These are phyloP conservation scores for Melolontha melolontha DNA, from an alignment of 2,888 invertebrate genomes.

Conservation along the genomic window DNA sequence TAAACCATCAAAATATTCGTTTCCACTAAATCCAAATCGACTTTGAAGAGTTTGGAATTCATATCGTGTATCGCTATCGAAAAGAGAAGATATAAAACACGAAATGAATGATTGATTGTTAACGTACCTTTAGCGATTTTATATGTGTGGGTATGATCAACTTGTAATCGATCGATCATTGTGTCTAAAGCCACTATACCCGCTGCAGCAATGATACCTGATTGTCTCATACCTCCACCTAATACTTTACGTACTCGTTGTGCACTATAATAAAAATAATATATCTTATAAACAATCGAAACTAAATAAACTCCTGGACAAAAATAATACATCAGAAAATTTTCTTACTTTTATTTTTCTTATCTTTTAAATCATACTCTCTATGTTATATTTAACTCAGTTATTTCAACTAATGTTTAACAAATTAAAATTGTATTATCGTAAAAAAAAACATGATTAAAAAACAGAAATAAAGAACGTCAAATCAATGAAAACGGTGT, in stretches of 20 bases:
- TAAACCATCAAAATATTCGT: slow-evolving; percentile 82
- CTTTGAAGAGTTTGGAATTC: slow-evolving; percentile 71
- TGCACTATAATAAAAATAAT: slow-evolving; percentile 68
- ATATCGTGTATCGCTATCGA: slow-evolving; percentile 71
- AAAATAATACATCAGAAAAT: too few relatives aligned
- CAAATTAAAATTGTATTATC: too few relatives aligned
- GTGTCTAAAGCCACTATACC: slow-evolving; percentile 88
- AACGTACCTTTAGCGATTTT: slow-evolving; percentile 75
- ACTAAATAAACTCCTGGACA: too few relatives aligned
- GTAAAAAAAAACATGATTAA: too few relatives aligned
- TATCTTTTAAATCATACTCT: too few relatives aligned
- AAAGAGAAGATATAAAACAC: slow-evolving; percentile 20
- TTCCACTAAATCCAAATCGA: slow-evolving; percentile 74
- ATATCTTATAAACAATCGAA: slow-evolving; percentile 5
- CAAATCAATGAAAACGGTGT: too few relatives aligned
- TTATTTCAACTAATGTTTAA: too few relatives aligned
- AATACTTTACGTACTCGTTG: slow-evolving; percentile 85
- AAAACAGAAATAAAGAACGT: too few relatives aligned
- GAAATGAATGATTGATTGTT: slow-evolving; percentile 27
- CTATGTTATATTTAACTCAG: too few relatives aligned
- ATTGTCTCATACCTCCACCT: slow-evolving; percentile 95
- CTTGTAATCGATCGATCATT: slow-evolving; percentile 75
- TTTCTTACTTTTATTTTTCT: too few relatives aligned
- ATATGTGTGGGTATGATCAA: slow-evolving; percentile 81
- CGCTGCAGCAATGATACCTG: slow-evolving; percentile 91